A percentile compares a stretch with the other conserved stretches of the same genome.
Conservation (phyloP, 2,888 invertebrate genomes). For the Lamellibrachia columna region DNA sequence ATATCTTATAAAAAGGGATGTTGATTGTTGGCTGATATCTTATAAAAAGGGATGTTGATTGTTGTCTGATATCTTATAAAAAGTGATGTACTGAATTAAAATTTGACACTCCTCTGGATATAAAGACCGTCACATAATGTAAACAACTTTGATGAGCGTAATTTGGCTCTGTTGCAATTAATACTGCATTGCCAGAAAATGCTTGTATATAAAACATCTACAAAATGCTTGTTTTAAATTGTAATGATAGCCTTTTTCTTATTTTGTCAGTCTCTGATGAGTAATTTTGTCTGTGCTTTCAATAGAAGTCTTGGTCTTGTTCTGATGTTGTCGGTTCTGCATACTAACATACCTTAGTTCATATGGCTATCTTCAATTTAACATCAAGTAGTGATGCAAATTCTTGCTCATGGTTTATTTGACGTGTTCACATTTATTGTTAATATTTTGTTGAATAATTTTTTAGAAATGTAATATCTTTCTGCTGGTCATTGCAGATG, state of each 20-base stretch:
- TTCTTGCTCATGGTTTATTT: too few relatives aligned
- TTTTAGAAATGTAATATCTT: conserved; percentile 20
- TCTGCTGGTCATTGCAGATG: conserved; percentile 44
- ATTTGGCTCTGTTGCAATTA: too few relatives aligned
- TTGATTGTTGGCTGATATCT: too few relatives aligned
- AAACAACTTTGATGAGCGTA: too few relatives aligned
- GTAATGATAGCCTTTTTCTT: not conserved
- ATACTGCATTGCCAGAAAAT: too few relatives aligned
- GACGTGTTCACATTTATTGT: not conserved
- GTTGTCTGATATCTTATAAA: too few relatives aligned
- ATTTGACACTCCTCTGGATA: too few relatives aligned
- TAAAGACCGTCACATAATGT: too few relatives aligned
- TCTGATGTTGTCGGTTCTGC: too few relatives aligned
- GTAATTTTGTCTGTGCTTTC: not conserved
- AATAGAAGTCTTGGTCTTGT: not conserved
- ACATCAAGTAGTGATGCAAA: not conserved
- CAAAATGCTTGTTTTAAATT: not conserved
- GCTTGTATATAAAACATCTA: not conserved
- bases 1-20: too few relatives aligned
- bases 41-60: too few relatives aligned
- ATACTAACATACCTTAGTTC: not conserved
- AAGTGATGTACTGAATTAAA: too few relatives aligned
- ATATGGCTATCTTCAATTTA: not conserved
- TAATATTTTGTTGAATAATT: not conserved
- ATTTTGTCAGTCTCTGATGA: not conserved